Percentiles rank a stretch among this genome's conserved stretches.
Evolutionary conservation across 2,113 vertebrate genomes (phyloP).

Genomic region (Atlantisia rogersi): DNA sequence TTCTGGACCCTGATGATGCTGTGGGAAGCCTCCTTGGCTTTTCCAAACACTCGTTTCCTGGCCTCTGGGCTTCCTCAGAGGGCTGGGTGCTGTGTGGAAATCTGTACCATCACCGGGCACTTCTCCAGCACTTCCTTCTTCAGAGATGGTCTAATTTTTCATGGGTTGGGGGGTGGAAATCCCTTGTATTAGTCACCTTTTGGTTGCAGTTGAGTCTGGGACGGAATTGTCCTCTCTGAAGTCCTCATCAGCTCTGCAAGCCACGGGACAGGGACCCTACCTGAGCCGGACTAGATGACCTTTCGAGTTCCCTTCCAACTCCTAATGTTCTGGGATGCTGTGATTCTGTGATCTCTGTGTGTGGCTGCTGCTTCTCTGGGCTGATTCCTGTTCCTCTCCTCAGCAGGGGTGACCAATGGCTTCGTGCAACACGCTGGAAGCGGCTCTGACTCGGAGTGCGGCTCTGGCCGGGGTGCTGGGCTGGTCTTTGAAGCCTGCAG

Average conservation of each 20-base stretch:
- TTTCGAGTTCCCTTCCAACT: too few species aligned
- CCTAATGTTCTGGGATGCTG: too few species aligned
- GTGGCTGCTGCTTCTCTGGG: not conserved
- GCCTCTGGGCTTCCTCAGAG: not conserved
- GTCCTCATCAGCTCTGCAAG: not conserved
- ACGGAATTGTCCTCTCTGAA: not conserved
- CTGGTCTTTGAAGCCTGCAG: conserved; percentile 82
- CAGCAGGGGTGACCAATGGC: conserved; percentile 88
- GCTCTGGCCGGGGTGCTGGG: conserved; percentile 74
- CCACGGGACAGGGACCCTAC: not conserved
- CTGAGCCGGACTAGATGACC: too few species aligned
- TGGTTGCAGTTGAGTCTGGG: not conserved
- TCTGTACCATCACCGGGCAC: not conserved
- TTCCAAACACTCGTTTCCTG: not conserved
- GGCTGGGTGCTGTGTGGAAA: not conserved
- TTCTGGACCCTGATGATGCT: not conserved
- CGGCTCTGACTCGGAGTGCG: conserved; percentile 85
- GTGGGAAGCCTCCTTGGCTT: not conserved
- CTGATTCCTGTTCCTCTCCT: conserved; percentile 21
- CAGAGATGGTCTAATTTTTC: not conserved
- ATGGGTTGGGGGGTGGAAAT: not conserved
- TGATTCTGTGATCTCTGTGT: not conserved
- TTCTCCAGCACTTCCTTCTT: not conserved
- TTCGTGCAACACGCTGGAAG: conserved; percentile 82
- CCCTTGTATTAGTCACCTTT: not conserved